Evolutionary conservation across 2,797 vertebrate genomes (phyloP), one percentile per base, ranked within the genome.

Genomic region (Cossypha heuglini): DNA sequence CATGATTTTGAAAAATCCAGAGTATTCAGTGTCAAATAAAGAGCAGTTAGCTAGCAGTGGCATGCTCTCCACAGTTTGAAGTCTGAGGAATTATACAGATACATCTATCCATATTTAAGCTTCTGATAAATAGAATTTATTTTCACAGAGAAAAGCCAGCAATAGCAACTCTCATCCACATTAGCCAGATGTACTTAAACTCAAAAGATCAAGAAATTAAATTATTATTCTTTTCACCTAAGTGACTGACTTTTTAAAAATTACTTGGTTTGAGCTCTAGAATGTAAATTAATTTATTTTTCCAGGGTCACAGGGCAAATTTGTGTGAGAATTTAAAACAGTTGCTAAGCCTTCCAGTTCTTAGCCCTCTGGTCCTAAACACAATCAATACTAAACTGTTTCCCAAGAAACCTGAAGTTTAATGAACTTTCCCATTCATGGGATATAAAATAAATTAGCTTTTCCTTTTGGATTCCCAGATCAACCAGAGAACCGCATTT

Each of bases 381-480:
- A 87, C 21, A 61, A 66, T 77, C 73, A 63, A 78, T 73, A 69
- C 68, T 90, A 91, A 87, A 51, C 28, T 82, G 6, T 54, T 95
- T 82, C 33, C 31, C n/a, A 73, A 16, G 69, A 72, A 75, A 8
- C 14, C 22, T 72, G 46, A 79, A 78, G 54, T 92, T 84, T 88
- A 95, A 92, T 88, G 62, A 95, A 67, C 33, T 82, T 85, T 37
- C 15, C 10, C 5, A 29, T 73, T 77, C 57, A 82, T n/a, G 17
- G 45, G 48, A 48, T 86, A 76, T 35, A 83, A 89, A 91, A 62
- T 42, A 68, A 80, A 57, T 45, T 55, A n/a, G 42, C 45, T 88
- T 62, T 90, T 58, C 33, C n/a, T 76, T 86, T 9, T 80, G 18
- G 26, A 37, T 73, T 86, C 42, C 9, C 31, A 64, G 26, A 71